Conservation (phyloP, 2,797 vertebrate species). For the Tachyglossus aculeatus region DNA sequence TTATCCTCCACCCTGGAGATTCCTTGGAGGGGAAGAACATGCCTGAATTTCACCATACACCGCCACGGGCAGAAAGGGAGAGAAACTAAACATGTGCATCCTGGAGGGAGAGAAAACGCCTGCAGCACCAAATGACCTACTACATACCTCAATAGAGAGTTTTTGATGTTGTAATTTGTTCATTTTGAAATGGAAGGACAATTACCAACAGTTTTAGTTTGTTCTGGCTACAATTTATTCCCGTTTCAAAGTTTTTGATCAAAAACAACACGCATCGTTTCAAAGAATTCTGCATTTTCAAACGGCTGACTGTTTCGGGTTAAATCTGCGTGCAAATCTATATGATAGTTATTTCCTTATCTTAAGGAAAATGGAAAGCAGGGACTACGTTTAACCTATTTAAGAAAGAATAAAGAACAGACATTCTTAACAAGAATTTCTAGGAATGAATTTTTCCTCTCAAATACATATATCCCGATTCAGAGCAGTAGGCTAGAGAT, state of each 20-base stretch:
- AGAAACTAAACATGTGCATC: slow-evolving; percentile 90
- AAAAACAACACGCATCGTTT: slow-evolving; percentile 66
- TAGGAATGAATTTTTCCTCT: slow-evolving; percentile 29
- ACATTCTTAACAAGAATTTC: slow-evolving; percentile 37
- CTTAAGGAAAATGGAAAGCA: slow-evolving; percentile 38
- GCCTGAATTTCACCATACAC: slow-evolving; percentile 83
- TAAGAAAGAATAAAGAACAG: slow-evolving; percentile 30
- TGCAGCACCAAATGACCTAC: slow-evolving; percentile 86
- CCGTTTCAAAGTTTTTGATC: slow-evolving; percentile 75
- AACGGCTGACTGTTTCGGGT: slow-evolving; percentile 37
- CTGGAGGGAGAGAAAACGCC: slow-evolving; percentile 83
- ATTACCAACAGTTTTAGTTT: slow-evolving; percentile 74
- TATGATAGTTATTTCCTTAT: slow-evolving; percentile 41
- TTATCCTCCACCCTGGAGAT: slow-evolving; percentile 63
- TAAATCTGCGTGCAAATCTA: slow-evolving; percentile 55
- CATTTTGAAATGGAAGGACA: slow-evolving; percentile 75
- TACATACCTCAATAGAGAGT: slow-evolving; percentile 71
- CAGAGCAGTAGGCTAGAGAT: slow-evolving; percentile 50
- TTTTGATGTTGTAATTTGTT: slow-evolving; percentile 85
- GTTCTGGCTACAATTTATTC: slow-evolving; percentile 72
- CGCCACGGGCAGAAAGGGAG: slow-evolving; percentile 84
- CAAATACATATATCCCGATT: slow-evolving; percentile 49
- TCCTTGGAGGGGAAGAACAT: slow-evolving; percentile 81
- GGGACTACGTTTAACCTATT: slow-evolving; percentile 29
- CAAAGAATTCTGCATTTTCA: slow-evolving; percentile 56